These are phyloP conservation scores for Coenonympha arcania DNA, from an alignment of 2,888 invertebrate species.

Conservation along the genomic window DNA sequence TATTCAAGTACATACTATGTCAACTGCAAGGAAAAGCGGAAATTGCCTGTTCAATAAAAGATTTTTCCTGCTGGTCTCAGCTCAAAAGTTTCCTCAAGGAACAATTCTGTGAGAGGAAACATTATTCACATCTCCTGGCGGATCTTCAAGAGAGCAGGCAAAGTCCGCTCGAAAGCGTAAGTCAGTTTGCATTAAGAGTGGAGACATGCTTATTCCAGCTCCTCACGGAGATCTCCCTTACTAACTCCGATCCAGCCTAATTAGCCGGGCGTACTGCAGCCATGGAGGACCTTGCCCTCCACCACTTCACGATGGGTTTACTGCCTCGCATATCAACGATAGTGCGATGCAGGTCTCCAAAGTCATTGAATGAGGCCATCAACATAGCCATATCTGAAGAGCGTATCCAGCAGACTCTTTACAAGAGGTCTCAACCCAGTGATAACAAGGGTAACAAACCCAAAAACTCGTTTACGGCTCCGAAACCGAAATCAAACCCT, in stretches of 20 bases:
- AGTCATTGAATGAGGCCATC: constrained; percentile 22
- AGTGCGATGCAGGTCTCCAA: constrained; percentile 20
- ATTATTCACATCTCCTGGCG: constrained; percentile 29
- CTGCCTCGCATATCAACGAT: constrained; percentile 20
- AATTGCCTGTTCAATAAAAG: too few species aligned
- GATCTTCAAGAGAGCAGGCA: constrained; percentile 29
- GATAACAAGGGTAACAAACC: not conserved
- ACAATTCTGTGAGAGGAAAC: too few species aligned
- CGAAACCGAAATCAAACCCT: not conserved
- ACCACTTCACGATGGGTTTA: constrained; percentile 22
- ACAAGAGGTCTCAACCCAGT: constrained; percentile 1
- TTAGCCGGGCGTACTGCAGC: constrained; percentile 29
- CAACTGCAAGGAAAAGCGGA: constrained; percentile 27
- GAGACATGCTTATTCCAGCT: constrained; percentile 32
- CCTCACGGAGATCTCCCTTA: constrained; percentile 29
- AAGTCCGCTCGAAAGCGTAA: constrained; percentile 23
- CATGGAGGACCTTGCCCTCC: constrained; percentile 32
- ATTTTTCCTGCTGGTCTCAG: too few species aligned
- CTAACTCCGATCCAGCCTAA: constrained; percentile 21
- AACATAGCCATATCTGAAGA: constrained; percentile 24
- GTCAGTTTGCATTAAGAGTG: constrained; percentile 26
- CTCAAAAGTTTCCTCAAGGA: too few species aligned
- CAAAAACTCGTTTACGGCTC: not conserved
- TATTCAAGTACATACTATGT: constrained; percentile 25
- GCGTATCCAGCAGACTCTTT: constrained; percentile 6